Percentiles rank a stretch among this genome's conserved stretches.
phyloP scores from a whole-genome alignment of 1,140 invertebrate genomes.

The Brachystomella parvula region DNA sequence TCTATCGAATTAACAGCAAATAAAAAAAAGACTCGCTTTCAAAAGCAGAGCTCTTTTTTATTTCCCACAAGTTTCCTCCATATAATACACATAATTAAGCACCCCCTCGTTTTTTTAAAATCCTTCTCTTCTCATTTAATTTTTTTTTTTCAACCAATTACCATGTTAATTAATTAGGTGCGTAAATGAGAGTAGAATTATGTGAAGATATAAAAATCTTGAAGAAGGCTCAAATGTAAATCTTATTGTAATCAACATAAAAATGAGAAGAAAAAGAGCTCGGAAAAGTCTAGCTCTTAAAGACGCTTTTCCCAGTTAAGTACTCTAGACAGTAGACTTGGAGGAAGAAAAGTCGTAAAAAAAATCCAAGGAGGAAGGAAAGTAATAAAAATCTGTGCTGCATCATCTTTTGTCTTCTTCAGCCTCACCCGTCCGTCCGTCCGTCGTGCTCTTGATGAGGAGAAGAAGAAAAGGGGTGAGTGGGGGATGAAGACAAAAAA shows the following conservation, averaged over 20 bases:
- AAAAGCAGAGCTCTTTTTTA: too few species aligned
- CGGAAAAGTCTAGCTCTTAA: neutral
- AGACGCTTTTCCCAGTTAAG: neutral
- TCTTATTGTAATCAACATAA: constrained; percentile 8
- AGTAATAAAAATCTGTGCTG: neutral
- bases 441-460: too few species aligned
- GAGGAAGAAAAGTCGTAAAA: constrained; percentile 8
- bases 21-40: too few species aligned
- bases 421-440: neutral
- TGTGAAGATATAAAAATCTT: neutral
- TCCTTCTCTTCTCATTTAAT: neutral
- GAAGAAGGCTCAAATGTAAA: neutral
- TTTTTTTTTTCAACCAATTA: neutral
- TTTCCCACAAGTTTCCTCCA: too few species aligned
- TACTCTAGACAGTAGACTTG: neutral
- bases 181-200: neutral
- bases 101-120: too few species aligned
- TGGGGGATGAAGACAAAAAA: neutral
- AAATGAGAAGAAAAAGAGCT: neutral
- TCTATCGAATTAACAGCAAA: neutral
- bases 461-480: neutral
- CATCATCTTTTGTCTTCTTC: neutral
- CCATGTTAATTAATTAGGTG: neutral
- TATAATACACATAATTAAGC: too few species aligned
- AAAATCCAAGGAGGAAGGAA: neutral